phyloP scores from a whole-genome alignment of 2,797 vertebrate species.

The Cyclura pinguis region DNA sequence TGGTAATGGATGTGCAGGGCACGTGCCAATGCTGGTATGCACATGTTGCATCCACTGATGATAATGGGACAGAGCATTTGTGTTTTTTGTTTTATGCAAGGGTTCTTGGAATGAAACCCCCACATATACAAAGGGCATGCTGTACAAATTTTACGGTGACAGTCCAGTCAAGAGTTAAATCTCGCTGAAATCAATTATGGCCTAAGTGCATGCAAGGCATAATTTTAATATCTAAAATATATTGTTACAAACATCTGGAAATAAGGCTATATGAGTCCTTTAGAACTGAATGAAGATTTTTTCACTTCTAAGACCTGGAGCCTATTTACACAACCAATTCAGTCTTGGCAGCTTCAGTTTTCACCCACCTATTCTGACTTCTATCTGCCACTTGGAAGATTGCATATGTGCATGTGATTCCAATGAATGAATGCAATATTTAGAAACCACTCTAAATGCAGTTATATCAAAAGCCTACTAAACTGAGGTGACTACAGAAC shows the following conservation, averaged over 20 bases:
- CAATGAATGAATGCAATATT: not conserved
- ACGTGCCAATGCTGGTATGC: too few species aligned
- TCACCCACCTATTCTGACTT: not conserved
- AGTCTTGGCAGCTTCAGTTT: not conserved
- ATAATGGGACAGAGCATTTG: too few species aligned
- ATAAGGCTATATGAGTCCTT: not conserved
- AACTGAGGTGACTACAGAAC: too few species aligned
- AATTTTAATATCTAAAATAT: slow-evolving; percentile 37
- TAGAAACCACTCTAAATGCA: not conserved
- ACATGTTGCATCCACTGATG: too few species aligned
- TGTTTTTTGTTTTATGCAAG: too few species aligned
- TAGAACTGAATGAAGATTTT: slow-evolving; percentile 42
- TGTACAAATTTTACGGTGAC: not conserved
- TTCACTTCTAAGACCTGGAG: slow-evolving; percentile 34
- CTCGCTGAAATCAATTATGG: not conserved
- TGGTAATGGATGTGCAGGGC: too few species aligned
- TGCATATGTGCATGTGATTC: not conserved
- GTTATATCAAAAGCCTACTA: not conserved
- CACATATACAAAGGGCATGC: too few species aligned
- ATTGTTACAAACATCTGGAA: slow-evolving; percentile 18
- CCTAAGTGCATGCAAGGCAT: not conserved
- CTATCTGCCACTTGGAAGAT: not conserved
- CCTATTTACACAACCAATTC: not conserved
- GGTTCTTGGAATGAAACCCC: too few species aligned
- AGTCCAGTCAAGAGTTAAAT: not conserved